Evolutionary conservation across 2,888 invertebrate genomes (phyloP), one percentile per base, ranked within the genome.

Genomic region (Amblyjoppa fuscipennis): DNA sequence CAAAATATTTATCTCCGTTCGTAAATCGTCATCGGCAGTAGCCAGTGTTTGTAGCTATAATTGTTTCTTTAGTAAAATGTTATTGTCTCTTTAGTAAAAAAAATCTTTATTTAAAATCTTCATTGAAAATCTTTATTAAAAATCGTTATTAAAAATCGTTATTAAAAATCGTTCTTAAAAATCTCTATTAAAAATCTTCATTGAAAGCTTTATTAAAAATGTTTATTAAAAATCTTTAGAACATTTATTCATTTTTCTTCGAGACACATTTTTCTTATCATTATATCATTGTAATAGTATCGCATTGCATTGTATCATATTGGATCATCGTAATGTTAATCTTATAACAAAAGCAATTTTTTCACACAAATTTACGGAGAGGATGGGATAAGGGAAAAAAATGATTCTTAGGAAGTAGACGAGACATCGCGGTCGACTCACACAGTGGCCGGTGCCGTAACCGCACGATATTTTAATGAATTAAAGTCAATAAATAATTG

Each of bases 1-100:
- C 34, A 34, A 64, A 51, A 34, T 64, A 76, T 76, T 76, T 66
- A 76, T 66, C n/a, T 25, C 13, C 31, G 13, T 20, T 34, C 6
- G 34, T n/a, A 45, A 45, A 28, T 20, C 3, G 25, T 74, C 73
- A 28, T 41, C 61, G n/a, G 13, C n/a, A 20, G 53, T 53, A 53
- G 20, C 31, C n/a, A n/a, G 31, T 34, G 34, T 31, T 31, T 6
- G 61, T 31, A 16, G 6, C 16, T 16, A 16, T 16, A 64, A 64
- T 16, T 6, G 16, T 34, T 64, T 64, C 61, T 16, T 64, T 31
- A 64, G 16, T n/a, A 16, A 64, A 31, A 31, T 64, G 16, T 64
- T 64, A n/a, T n/a, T n/a, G n/a, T n/a, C n/a, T n/a, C n/a, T n/a
- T n/a, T n/a, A n/a, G n/a, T n/a, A n/a, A n/a, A n/a, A n/a, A n/a